Evolutionary conservation across 2,888 invertebrate genomes (phyloP).

Genomic region (Apotomis capreana): DNA sequence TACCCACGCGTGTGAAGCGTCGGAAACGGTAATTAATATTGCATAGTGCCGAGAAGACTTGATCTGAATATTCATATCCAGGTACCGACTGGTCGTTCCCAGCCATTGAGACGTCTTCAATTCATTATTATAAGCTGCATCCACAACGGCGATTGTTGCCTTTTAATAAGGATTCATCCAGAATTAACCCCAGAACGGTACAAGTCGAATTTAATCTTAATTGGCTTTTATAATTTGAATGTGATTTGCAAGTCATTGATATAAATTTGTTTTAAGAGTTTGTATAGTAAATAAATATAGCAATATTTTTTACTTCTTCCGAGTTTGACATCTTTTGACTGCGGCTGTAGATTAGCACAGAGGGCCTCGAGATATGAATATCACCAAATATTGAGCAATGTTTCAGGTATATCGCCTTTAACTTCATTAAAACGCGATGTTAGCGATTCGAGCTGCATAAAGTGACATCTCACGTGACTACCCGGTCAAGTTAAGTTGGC

Average conservation of each 20-base stretch:
- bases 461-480: no score
- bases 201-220: constrained; percentile 37
- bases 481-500: no score
- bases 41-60: constrained; percentile 45
- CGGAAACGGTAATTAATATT: constrained; percentile 47
- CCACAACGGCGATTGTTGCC: constrained; percentile 37
- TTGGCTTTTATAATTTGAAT: constrained; percentile 26
- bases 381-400: no score
- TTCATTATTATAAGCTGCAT: constrained; percentile 47
- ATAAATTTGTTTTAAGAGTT: background rate
- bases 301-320: background rate
- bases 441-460: no score
- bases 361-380: no score
- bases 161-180: constrained; percentile 31
- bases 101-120: constrained; percentile 46
- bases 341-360: no score
- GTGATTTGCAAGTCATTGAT: constrained; percentile 27
- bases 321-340: no score
- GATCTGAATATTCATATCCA: constrained; percentile 53
- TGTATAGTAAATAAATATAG: background rate
- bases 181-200: constrained; percentile 34
- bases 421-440: no score
- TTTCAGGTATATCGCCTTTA: no score
- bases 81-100: constrained; percentile 45
- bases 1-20: constrained; percentile 36